Base-by-base conservation (phyloP, 2,888 invertebrate genomes). In the Ceratothoa steindachneri region DNA sequence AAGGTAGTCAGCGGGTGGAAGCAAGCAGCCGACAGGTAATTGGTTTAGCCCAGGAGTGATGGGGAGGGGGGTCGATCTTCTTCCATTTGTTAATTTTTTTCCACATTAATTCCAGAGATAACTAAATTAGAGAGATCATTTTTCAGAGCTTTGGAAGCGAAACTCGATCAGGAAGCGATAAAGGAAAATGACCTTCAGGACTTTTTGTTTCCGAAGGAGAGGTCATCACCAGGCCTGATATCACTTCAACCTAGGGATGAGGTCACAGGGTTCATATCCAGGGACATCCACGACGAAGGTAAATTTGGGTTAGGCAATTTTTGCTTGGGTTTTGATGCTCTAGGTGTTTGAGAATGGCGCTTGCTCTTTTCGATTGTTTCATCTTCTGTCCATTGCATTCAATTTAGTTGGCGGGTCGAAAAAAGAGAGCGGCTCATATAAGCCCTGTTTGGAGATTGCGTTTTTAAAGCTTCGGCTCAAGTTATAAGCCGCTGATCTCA, bases 1-100 rank as follows among this genome's bases (percentile, higher is more conserved):
- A 90, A 91, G 84, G 89, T 94, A 67, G 92, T 91, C 0, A 91
- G 91, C 52, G 88, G 89, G 81, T 90, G 91, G 90, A 90, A 89
- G 78, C 87, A 89, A 73, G 91, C 92, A 83, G 91, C 91, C 0
- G 90, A 89, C 72, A 83, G 82, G 83, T 83, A 73, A 87, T 55
- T 66, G 15, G n/a, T n/a, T n/a, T n/a, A n/a, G n/a, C n/a, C n/a
- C n/a, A n/a, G n/a, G n/a, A n/a, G n/a, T n/a, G n/a, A n/a, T n/a
- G n/a, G n/a, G n/a, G n/a, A n/a, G n/a, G n/a, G n/a, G n/a, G 19
- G 30, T 19, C 2, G 15, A 7, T 30, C 52, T 60, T 19, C 12
- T 41, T 19, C 19, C 2, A 68, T 75, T 80, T 30, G 72, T 83
- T 86, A 52, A 51, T 51, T 51, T 3, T 51, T 51, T 3, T 51